Evolutionary conservation across 2,888 invertebrate genomes (phyloP), one percentile per base, ranked within the genome.

Genomic region (Fragum sueziense): DNA sequence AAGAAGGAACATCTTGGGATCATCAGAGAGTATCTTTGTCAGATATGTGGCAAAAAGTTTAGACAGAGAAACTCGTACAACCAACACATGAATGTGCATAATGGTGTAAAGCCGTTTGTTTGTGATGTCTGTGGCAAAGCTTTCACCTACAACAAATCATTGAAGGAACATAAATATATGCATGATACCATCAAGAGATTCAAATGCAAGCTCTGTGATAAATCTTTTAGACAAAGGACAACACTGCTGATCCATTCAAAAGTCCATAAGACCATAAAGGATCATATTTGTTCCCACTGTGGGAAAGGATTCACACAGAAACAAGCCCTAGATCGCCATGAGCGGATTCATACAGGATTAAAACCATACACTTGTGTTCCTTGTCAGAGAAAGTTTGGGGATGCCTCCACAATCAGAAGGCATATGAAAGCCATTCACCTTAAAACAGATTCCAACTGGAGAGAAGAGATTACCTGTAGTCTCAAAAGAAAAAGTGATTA

Each of bases 281-380:
- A 92, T 69, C 91, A 92, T 83, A 86, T 87, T 1, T 93, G 93
- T 84, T 85, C 88, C 3, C 89, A 90, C 29, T 93, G 93, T 86
- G 93, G 93, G 22, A 93, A 93, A 79, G 80, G 92, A 57, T 93
- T 93, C 84, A 93, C 93, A 27, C 93, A 93, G 68, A 91, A 93
- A 25, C 93, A 93, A 78, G 90, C 93, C 14, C 82, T 93, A 73
- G 90, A 92, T 73, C 91, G 93, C 57, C 93, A 93, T 86, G 92
- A 92, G 76, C 90, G 93, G 88, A 93, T 93, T 89, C 93, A 93
- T 85, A 90, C 90, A 11, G 93, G 93, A 20, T 90, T 93, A 62
- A 88, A 93, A 73, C 91, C 91, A 9, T 93, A 93, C 75, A 90
- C 91, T 20, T 93, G 93, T 83, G 86, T 88, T 3, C 82, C 91